phyloP scores from a whole-genome alignment of 2,797 vertebrate genomes.

The Odontamblyopus lacepedii region DNA sequence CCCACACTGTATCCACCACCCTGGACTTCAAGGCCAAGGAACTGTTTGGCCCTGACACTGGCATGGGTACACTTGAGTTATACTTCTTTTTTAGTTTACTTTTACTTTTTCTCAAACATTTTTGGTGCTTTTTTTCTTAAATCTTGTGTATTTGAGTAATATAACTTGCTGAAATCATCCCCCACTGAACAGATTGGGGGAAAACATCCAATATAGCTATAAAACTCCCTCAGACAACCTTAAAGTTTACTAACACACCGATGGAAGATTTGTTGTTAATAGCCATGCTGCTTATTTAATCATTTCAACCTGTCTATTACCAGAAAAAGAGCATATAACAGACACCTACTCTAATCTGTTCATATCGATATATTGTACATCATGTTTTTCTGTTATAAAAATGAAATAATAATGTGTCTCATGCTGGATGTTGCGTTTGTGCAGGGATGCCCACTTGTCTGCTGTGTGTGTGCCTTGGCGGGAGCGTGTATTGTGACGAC shows the following conservation, averaged over 20 bases:
- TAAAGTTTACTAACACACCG: neutral
- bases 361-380: too few species aligned
- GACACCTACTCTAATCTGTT: neutral
- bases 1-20: neutral
- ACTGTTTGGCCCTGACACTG: conserved; percentile 63
- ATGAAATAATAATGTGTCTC: neutral
- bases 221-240: too few species aligned
- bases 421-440: neutral
- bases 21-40: conserved; percentile 50
- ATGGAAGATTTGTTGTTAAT: neutral
- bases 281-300: neutral
- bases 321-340: neutral
- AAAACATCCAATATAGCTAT: too few species aligned
- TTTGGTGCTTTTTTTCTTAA: neutral
- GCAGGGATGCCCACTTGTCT: conserved; percentile 81
- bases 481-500: conserved; percentile 84
- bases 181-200: too few species aligned
- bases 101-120: neutral
- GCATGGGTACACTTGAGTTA: conserved; percentile 61
- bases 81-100: too few species aligned
- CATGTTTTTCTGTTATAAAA: too few species aligned
- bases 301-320: neutral
- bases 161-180: too few species aligned
- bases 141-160: neutral
- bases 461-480: conserved; percentile 80